phyloP scores from a whole-genome alignment of 2,797 vertebrate species.

The Yasuhikotakia modesta region DNA sequence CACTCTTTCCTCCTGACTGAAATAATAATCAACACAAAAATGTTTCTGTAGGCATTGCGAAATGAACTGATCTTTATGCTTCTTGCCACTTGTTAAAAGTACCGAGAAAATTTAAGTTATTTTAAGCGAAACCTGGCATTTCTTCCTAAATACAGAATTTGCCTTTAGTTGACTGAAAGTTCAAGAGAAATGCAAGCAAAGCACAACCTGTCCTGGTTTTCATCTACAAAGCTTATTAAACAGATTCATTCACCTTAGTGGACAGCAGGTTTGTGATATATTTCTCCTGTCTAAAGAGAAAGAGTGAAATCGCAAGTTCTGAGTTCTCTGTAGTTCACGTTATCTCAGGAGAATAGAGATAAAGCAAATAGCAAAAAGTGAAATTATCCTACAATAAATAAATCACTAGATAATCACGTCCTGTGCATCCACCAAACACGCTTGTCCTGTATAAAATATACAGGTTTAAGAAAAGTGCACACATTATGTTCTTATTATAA shows the following conservation, averaged over 20 bases:
- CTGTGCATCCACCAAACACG: slow-evolving; percentile 1
- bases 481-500: slow-evolving; percentile 39
- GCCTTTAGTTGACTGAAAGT: background rate
- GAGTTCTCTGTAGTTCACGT: slow-evolving; percentile 16
- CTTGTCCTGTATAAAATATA: background rate
- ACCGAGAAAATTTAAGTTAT: background rate
- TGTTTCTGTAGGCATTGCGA: background rate
- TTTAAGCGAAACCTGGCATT: background rate
- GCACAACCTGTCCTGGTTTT: background rate
- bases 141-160: background rate
- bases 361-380: slow-evolving; percentile 31
- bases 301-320: slow-evolving; percentile 10
- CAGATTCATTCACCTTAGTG: slow-evolving; percentile 1
- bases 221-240: background rate
- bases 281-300: background rate
- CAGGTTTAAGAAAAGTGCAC: slow-evolving; percentile 29
- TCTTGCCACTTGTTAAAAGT: background rate
- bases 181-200: background rate
- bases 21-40: background rate
- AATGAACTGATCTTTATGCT: background rate
- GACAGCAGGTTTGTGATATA: slow-evolving; percentile 10
- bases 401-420: slow-evolving; percentile 46
- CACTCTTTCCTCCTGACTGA: background rate
- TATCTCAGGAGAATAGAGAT: slow-evolving; percentile 41
- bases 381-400: slow-evolving; percentile 43